These are phyloP conservation scores for Hoplostethus atlanticus DNA, from an alignment of 2,797 vertebrate species.

Conservation along the genomic window DNA sequence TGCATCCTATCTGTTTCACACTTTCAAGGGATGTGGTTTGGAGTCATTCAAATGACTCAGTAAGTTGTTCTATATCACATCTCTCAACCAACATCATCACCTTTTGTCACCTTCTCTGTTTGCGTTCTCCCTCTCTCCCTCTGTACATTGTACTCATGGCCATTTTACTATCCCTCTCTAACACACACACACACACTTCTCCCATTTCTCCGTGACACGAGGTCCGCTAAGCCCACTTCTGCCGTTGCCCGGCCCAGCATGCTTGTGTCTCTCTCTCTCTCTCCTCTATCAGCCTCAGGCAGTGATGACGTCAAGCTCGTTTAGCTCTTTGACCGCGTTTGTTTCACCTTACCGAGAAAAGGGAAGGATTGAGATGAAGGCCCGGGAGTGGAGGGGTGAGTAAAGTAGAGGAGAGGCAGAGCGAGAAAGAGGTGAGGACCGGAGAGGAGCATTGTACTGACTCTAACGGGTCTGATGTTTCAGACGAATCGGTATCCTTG, in stretches of 20 bases:
- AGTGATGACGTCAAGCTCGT: neutral
- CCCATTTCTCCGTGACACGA: no score
- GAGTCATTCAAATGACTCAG: neutral
- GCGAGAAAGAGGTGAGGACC: conserved; percentile 56
- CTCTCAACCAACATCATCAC: conserved; percentile 11
- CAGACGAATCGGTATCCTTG: conserved; percentile 83
- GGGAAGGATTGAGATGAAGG: conserved; percentile 51
- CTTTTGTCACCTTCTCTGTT: neutral
- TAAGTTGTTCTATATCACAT: neutral
- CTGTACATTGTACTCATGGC: conserved; percentile 12
- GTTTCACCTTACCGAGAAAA: conserved; percentile 33
- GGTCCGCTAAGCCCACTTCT: neutral
- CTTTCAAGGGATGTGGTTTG: neutral
- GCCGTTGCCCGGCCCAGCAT: neutral
- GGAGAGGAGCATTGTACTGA: conserved; percentile 65
- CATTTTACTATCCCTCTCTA: neutral
- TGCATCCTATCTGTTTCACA: neutral
- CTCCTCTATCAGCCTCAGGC: neutral
- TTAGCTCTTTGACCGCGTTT: conserved; percentile 26
- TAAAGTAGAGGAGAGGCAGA: conserved; percentile 50
- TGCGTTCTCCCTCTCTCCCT: neutral
- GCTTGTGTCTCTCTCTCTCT: neutral
- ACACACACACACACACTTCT: neutral
- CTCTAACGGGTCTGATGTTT: conserved; percentile 76
- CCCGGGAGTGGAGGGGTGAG: conserved; percentile 48